Base-by-base conservation (phyloP, 2,797 vertebrate genomes). In the Gymnothorax javanicus region DNA sequence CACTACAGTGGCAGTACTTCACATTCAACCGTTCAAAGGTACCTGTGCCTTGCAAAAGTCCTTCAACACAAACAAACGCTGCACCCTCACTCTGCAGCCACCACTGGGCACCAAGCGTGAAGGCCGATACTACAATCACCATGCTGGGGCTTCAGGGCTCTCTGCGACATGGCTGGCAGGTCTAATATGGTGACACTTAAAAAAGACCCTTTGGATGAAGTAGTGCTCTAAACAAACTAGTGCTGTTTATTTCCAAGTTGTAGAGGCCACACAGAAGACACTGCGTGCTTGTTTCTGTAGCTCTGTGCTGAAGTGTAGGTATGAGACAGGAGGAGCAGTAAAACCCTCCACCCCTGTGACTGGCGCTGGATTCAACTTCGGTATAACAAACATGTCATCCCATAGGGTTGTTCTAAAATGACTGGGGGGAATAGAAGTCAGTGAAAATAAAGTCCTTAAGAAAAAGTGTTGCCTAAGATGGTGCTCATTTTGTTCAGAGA, bases 51-150 rank as follows among this genome's bases (percentile, higher is more conserved):
- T 90, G 95, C 96, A 94, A 95, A 97, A 96, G 91, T 93, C 90
- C 92, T 95, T 96, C 96, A 96, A 67, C 64, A 67, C 96, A 95
- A 96, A 94, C 96, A 96, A 95, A 94, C 92, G 92, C 56, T 93
- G 92, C 17, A 54, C 23, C 17, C 77, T n/a, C 17, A 23, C 50
- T 23, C 43, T 54, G 15, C 77, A 56, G 77, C 20, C 71, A 7
- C 75, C 4, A 50, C 8, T 7, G 43, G 33, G 15, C 33, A 77
- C 15, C 15, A 15, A 50, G 43, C 12, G 8, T 50, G 15, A 20
- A 6, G 62, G 20, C 62, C 23, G 62, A 20, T 4, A 64, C 20
- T 23, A 64, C 62, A 82, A 88, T 73, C 88, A 89, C 88, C 87
- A 87, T n/a, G 88, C 83, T 59, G 25, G 54, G 52, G 59, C 56